A percentile compares a stretch with the other conserved stretches of the same genome.
Conservation (phyloP, 1,140 invertebrate genomes). For the Uloborus diversus region DNA sequence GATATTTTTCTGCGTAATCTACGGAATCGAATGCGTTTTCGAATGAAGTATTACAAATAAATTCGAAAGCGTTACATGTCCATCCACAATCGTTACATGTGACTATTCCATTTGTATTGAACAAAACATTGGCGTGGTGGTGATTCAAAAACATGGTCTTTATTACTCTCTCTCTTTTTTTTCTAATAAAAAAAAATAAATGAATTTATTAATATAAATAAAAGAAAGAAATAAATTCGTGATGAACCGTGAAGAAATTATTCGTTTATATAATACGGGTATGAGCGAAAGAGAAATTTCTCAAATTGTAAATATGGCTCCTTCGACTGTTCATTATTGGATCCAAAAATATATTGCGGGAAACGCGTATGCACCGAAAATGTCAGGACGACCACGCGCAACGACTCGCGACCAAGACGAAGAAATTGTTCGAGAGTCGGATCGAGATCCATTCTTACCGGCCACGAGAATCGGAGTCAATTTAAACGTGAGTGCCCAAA, state of each 20-base stretch:
- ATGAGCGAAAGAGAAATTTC: constrained; percentile 3
- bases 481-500: neutral
- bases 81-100: neutral
- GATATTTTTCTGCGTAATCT: too few species aligned
- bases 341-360: too few species aligned
- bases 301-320: neutral
- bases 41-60: too few species aligned
- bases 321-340: constrained; percentile 30
- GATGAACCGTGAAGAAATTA: neutral
- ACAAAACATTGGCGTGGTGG: neutral
- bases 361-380: too few species aligned
- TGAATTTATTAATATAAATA: too few species aligned
- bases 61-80: neutral
- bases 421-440: neutral
- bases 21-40: too few species aligned
- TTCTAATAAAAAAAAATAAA: too few species aligned
- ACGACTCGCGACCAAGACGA: neutral
- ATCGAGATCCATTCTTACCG: neutral
- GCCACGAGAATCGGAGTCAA: neutral
- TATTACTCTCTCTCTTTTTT: too few species aligned
- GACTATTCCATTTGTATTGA: neutral
- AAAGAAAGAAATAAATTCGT: neutral
- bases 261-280: neutral
- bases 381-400: constrained; percentile 8
- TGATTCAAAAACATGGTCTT: too few species aligned